Conservation (phyloP, 2,797 vertebrate species). For the Taeniopygia guttata region DNA sequence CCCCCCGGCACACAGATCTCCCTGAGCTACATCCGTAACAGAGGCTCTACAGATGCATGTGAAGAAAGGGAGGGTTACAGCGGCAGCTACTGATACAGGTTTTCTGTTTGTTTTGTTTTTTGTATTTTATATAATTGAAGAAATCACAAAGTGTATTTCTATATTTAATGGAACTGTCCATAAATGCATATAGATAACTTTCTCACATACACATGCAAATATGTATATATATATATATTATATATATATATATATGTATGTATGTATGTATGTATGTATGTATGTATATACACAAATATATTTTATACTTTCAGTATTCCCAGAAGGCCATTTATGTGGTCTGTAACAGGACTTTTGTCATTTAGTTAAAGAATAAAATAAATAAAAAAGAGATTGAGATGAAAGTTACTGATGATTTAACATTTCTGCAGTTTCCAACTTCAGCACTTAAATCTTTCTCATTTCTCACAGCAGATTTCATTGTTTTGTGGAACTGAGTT, state of each 20-base stretch:
- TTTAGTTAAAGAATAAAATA: not conserved
- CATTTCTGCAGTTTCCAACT: not conserved
- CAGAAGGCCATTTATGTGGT: not conserved
- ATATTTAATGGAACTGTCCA: not conserved
- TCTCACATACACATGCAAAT: not conserved
- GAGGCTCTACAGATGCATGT: not conserved
- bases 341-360: not conserved
- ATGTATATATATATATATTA: rapidly evolving
- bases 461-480: not conserved
- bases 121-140: not conserved
- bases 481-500: not conserved
- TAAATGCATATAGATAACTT: not conserved
- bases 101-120: not conserved
- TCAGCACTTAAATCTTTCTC: not conserved
- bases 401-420: not conserved
- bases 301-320: not conserved
- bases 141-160: not conserved
- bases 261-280: rapidly evolving
- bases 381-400: not conserved
- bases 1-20: not conserved
- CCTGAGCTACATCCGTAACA: rapidly evolving
- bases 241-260: rapidly evolving
- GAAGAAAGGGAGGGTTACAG: not conserved
- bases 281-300: rapidly evolving
- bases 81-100: not conserved